phyloP scores from a whole-genome alignment of 2,113 vertebrate species.

The Hystrix brachyura region DNA sequence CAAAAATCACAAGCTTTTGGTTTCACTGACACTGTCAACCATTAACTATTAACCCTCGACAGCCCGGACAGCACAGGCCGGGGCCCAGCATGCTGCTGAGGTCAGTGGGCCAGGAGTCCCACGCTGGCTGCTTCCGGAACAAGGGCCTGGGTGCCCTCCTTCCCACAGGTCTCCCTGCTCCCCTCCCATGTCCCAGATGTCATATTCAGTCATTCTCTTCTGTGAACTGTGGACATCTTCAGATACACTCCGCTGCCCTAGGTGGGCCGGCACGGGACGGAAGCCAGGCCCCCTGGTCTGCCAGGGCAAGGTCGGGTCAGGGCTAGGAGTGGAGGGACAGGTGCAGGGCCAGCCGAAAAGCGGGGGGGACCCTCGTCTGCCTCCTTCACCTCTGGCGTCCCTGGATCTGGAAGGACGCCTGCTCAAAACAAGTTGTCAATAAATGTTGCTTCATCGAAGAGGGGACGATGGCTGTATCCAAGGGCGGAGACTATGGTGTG shows the following conservation, averaged over 20 bases:
- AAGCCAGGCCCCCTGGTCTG: rapidly evolving
- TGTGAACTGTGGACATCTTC: rapidly evolving
- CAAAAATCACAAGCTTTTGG: slow-evolving; percentile 75
- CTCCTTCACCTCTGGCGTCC: background rate
- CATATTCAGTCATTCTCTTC: rapidly evolving
- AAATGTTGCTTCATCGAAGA: rapidly evolving
- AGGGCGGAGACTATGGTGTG: rapidly evolving
- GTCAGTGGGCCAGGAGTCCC: rapidly evolving
- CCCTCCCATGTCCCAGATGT: rapidly evolving
- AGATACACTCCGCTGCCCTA: background rate
- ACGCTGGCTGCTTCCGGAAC: background rate
- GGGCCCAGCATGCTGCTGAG: background rate
- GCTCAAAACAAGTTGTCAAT: rapidly evolving
- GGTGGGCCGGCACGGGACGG: rapidly evolving
- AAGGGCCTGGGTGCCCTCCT: background rate
- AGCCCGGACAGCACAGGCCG: rapidly evolving
- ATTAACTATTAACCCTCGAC: slow-evolving; percentile 80
- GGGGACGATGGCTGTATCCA: rapidly evolving
- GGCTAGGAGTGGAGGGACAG: background rate
- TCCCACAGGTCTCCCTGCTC: rapidly evolving
- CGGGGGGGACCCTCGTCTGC: rapidly evolving
- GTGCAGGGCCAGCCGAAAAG: rapidly evolving
- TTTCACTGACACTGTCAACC: slow-evolving; percentile 72
- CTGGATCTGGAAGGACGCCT: background rate
- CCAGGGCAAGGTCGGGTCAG: background rate